A percentile compares a stretch with the other conserved stretches of the same genome.
These are phyloP conservation scores for Callionymus lyra DNA, from an alignment of 2,113 vertebrate genomes.

Conservation along the genomic window DNA sequence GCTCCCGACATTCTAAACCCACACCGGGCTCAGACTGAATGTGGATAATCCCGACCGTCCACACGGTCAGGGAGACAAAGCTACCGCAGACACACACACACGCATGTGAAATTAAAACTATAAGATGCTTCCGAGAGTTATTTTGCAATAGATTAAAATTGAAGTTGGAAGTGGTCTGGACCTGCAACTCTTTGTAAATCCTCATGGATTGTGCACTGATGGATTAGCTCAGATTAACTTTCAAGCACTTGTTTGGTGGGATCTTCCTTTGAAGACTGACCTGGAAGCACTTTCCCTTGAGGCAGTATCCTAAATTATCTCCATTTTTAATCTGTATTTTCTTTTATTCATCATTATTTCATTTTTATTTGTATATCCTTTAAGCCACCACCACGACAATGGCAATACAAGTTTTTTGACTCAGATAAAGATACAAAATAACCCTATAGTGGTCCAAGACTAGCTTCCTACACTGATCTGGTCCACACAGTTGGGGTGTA, in stretches of 20 bases:
- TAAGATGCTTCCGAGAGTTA: background rate
- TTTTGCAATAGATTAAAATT: conserved; percentile 27
- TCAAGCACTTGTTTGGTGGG: conserved; percentile 39
- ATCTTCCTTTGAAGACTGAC: conserved; percentile 23
- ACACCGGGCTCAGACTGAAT: conserved; percentile 36
- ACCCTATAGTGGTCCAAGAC: conserved; percentile 32
- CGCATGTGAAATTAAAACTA: conserved; percentile 17
- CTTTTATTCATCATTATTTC: too few species aligned
- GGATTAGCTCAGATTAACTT: conserved; percentile 46
- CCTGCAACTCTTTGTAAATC: conserved; percentile 33
- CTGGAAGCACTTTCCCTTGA: conserved; percentile 17
- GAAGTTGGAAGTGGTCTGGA: conserved; percentile 33
- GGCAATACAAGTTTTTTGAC: conserved; percentile 11
- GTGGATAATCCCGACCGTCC: conserved; percentile 39
- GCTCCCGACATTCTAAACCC: conserved; percentile 18
- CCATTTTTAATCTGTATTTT: too few species aligned
- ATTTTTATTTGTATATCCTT: too few species aligned
- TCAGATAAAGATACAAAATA: conserved; percentile 17
- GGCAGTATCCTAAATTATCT: too few species aligned
- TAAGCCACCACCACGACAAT: too few species aligned
- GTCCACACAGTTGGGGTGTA: conserved; percentile 10
- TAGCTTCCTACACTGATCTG: conserved; percentile 21
- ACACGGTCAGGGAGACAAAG: conserved; percentile 31
- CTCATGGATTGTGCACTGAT: conserved; percentile 21
- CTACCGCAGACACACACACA: conserved; percentile 5